These are phyloP conservation scores for Acropora tenuis DNA, from an alignment of 64 coral and sea anemone genomes.

Conservation along the genomic window DNA sequence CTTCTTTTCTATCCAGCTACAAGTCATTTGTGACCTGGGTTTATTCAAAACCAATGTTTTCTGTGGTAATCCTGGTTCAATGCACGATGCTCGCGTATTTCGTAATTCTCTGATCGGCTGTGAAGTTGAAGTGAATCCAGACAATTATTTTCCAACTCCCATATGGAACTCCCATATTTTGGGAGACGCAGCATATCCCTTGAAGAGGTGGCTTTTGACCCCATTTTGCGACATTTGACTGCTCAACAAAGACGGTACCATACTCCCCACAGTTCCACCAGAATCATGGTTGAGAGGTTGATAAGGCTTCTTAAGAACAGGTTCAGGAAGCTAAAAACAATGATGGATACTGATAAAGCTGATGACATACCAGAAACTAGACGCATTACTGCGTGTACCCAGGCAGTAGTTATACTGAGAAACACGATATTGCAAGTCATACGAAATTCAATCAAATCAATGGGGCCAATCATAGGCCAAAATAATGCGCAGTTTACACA, in stretches of 20 bases:
- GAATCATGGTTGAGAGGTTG: conserved; percentile 44
- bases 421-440: too few species aligned
- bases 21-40: conserved; percentile 47
- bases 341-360: conserved; percentile 31
- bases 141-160: conserved; percentile 39
- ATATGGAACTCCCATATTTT: conserved; percentile 52
- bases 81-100: conserved; percentile 53
- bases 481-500: too few species aligned
- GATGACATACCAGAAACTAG: neutral
- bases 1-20: conserved; percentile 31
- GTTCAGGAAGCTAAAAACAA: conserved; percentile 49
- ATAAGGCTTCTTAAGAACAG: conserved; percentile 50
- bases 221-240: conserved; percentile 37
- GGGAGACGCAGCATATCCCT: conserved; percentile 58
- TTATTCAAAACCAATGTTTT: conserved; percentile 52
- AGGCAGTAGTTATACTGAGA: too few species aligned
- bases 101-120: conserved; percentile 38
- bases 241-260: conserved; percentile 25
- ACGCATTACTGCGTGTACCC: too few species aligned
- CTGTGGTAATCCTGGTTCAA: conserved; percentile 63
- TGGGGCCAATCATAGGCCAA: too few species aligned
- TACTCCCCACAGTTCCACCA: conserved; percentile 13
- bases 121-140: conserved; percentile 54
- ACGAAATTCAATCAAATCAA: too few species aligned
- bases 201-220: conserved; percentile 58